These are phyloP conservation scores for Siniperca scherzeri DNA, from an alignment of 2,797 vertebrate species.

Conservation along the genomic window DNA sequence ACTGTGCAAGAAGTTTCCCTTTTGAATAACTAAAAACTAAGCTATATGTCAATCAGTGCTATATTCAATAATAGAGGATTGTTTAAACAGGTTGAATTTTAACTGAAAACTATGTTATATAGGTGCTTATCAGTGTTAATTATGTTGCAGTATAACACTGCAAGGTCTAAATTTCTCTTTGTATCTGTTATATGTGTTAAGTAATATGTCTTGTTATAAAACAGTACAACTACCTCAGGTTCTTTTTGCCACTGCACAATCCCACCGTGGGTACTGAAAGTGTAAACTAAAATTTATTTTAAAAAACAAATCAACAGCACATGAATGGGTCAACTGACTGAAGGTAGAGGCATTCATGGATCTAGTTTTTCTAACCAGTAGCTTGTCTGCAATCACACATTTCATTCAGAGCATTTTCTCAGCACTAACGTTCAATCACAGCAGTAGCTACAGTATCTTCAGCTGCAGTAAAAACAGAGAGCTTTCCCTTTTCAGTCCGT, in stretches of 20 bases:
- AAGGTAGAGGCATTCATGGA: background rate
- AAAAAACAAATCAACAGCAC: slow-evolving; percentile 8
- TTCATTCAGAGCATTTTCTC: slow-evolving; percentile 24
- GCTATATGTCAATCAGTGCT: slow-evolving; percentile 12
- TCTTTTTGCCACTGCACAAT: background rate
- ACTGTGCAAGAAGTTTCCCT: background rate
- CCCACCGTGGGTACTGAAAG: background rate
- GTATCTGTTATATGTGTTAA: background rate
- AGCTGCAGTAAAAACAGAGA: slow-evolving; percentile 23
- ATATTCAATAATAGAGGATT: background rate
- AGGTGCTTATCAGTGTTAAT: slow-evolving; percentile 24
- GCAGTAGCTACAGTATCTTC: background rate
- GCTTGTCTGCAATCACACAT: slow-evolving; percentile 34
- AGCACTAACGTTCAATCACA: slow-evolving; percentile 28
- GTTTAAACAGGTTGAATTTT: background rate
- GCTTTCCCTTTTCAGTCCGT: slow-evolving; percentile 21
- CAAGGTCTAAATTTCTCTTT: background rate
- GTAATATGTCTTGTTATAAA: background rate
- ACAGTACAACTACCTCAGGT: background rate
- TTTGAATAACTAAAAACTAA: slow-evolving; percentile 2
- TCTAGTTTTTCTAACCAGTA: slow-evolving; percentile 14
- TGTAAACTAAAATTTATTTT: slow-evolving; percentile 30
- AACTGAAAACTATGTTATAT: background rate
- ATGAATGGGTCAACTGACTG: background rate
- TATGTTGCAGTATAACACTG: background rate